Percentiles rank a stretch among this genome's conserved stretches.
These are phyloP conservation scores for Lateolabrax maculatus DNA, from an alignment of 2,797 vertebrate species.

Conservation along the genomic window DNA sequence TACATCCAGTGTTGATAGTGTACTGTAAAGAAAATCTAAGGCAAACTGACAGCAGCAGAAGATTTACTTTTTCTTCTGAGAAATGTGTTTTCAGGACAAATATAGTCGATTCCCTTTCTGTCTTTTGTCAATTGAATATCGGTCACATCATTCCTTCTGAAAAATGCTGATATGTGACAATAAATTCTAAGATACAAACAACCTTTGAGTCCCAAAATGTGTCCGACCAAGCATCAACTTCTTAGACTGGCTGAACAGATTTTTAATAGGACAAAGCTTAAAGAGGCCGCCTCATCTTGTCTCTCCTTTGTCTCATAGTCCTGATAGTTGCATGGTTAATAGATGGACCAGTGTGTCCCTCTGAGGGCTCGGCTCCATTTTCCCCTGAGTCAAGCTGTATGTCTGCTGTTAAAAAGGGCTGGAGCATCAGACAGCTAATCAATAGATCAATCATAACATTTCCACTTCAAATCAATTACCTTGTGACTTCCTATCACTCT, in stretches of 20 bases:
- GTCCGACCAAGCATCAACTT: constrained; percentile 35
- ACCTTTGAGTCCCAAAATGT: constrained; percentile 30
- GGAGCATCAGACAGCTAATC: constrained; percentile 75
- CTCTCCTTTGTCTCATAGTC: constrained; percentile 56
- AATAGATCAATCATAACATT: constrained; percentile 89
- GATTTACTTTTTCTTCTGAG: constrained; percentile 4
- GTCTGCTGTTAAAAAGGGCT: constrained; percentile 78
- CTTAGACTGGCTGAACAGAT: constrained; percentile 48
- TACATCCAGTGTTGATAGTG: constrained; percentile 4
- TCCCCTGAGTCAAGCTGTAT: constrained; percentile 72
- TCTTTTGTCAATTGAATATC: constrained; percentile 22
- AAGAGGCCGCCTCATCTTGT: constrained; percentile 31
- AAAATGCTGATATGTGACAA: constrained; percentile 10
- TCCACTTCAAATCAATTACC: constrained; percentile 85
- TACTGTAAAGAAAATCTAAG: constrained; percentile 3
- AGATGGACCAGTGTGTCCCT: constrained; percentile 53
- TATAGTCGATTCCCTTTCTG: background rate
- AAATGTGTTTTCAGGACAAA: constrained; percentile 13
- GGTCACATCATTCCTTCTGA: constrained; percentile 2
- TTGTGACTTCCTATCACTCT: constrained; percentile 61
- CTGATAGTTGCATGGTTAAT: constrained; percentile 55
- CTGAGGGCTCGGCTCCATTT: constrained; percentile 51
- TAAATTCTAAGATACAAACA: constrained; percentile 8
- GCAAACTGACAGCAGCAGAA: constrained; percentile 4
- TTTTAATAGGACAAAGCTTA: constrained; percentile 43